Base-by-base conservation (phyloP, 2,888 invertebrate species). In the Tuberolachnus salignus region DNA sequence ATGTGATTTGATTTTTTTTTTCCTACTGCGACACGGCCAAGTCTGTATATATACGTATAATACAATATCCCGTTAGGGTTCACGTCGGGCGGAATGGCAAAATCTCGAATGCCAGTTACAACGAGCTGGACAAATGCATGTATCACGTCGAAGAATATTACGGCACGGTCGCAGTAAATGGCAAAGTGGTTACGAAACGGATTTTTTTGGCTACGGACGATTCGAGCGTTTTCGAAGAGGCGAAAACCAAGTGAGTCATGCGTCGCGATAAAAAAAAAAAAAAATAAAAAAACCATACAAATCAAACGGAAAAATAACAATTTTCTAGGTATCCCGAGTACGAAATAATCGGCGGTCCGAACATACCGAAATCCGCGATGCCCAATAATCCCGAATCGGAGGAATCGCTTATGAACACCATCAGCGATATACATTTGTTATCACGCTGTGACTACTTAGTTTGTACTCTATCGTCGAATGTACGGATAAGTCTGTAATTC, bases 401-500 rank as follows among this genome's bases (percentile, higher is more conserved):
- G 84, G 90, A 91, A 10, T 97, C 98, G 0, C 87, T 99, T 44
- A 90, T 92, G 82, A 98, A 98, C 1, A 93, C 99, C 81, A 92
- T 99, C 72, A 89, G 94, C 16, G 98, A 99, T 85, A 93, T 98
- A 82, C 93, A 95, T 85, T 89, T 98, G 87, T 87, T 99, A 59
- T 92, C 98, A 0, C 88, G 91, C 84, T 92, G 93, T 84, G 96
- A 98, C 86, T 94, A 91, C 87, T 88, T 99, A 81, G 98, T 99
- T 16, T 98, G 98, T 87, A 99, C 99, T 0, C 98, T 99, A 86
- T 98, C 98, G 80, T 98, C 98, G 80, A 98, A 98, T 90, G 95
- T 72, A 72, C 44, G 6, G 26, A 84, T 84, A 34, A 34, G 6
- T 6, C n/a, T n/a, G n/a, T n/a, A n/a, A n/a, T n/a, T n/a, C n/a